These are phyloP conservation scores for Hapalemur alaotrensis DNA, from an alignment of 2,797 vertebrate genomes.

Conservation along the genomic window DNA sequence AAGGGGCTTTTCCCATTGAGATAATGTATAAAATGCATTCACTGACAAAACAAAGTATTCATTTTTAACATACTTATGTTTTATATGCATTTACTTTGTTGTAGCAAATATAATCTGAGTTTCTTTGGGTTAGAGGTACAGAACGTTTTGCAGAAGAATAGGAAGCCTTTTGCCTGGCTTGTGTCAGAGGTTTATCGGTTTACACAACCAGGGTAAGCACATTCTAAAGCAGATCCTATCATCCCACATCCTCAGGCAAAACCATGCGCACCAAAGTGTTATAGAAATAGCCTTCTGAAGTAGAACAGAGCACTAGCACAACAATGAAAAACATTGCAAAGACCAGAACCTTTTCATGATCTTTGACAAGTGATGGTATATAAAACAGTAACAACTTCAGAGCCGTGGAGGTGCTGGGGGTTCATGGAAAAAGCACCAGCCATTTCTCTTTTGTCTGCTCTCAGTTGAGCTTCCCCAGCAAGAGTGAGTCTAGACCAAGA, in stretches of 20 bases:
- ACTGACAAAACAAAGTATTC: slow-evolving; percentile 9
- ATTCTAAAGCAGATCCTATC: slow-evolving; percentile 54
- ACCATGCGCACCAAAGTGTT: slow-evolving; percentile 29
- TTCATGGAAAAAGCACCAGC: slow-evolving; percentile 42
- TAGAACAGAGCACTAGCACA: slow-evolving; percentile 13
- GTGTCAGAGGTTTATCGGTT: slow-evolving; percentile 25
- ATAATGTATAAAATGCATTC: slow-evolving; percentile 41
- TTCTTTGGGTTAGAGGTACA: not conserved
- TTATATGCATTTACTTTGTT: not conserved
- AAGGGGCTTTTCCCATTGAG: slow-evolving; percentile 1
- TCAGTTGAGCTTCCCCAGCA: slow-evolving; percentile 64
- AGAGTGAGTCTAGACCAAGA: slow-evolving; percentile 77
- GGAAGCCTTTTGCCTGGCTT: not conserved
- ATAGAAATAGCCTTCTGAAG: slow-evolving; percentile 51
- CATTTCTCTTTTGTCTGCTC: slow-evolving; percentile 76
- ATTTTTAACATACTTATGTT: not conserved
- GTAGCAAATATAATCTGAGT: not conserved
- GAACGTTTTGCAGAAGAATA: not conserved
- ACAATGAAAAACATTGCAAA: slow-evolving; percentile 40
- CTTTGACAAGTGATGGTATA: slow-evolving; percentile 50
- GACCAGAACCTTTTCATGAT: slow-evolving; percentile 36
- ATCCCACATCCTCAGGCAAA: slow-evolving; percentile 3
- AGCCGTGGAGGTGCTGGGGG: slow-evolving; percentile 12
- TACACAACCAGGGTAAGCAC: slow-evolving; percentile 22
- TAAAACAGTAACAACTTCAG: slow-evolving; percentile 39